Percentiles rank a stretch among this genome's conserved stretches.
Conservation (phyloP, 2,888 invertebrate species). For the Griposia aprilina region DNA sequence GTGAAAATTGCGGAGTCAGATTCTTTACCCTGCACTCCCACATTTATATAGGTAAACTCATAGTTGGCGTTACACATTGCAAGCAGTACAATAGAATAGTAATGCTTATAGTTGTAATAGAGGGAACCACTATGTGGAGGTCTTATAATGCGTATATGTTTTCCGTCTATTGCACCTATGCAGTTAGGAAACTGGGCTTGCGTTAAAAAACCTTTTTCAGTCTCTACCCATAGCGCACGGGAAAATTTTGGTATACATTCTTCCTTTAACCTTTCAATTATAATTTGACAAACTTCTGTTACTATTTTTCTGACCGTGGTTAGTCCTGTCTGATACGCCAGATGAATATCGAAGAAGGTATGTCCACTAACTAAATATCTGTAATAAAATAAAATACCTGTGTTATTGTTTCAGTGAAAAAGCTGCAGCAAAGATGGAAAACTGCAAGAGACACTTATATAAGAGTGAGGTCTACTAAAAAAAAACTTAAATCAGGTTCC, state of each 20-base stretch:
- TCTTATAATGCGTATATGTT: slow-evolving; percentile 61
- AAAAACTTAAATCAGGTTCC: slow-evolving; percentile 62
- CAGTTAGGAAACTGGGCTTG: slow-evolving; percentile 60
- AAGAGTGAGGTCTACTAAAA: slow-evolving; percentile 60
- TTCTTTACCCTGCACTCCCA: slow-evolving; percentile 61
- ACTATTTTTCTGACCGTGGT: slow-evolving; percentile 65
- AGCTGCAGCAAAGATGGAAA: slow-evolving; percentile 59
- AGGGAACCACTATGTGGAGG: slow-evolving; percentile 63
- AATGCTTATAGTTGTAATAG: slow-evolving; percentile 63
- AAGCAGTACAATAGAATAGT: slow-evolving; percentile 59
- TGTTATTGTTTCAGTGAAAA: slow-evolving; percentile 55
- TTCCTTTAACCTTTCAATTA: slow-evolving; percentile 64
- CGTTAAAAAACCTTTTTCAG: slow-evolving; percentile 59
- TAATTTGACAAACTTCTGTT: slow-evolving; percentile 66
- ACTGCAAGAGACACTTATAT: slow-evolving; percentile 63
- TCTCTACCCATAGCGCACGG: slow-evolving; percentile 62
- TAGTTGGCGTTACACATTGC: slow-evolving; percentile 61
- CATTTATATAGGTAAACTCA: slow-evolving; percentile 61
- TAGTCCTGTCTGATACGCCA: slow-evolving; percentile 66
- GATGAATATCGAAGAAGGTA: slow-evolving; percentile 62
- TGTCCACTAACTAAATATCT: slow-evolving; percentile 63
- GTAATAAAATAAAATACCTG: slow-evolving; percentile 44
- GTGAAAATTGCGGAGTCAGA: slow-evolving; percentile 62
- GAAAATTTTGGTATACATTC: slow-evolving; percentile 62
- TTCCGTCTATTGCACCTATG: slow-evolving; percentile 57